Evolutionary conservation across 2,113 vertebrate species (phyloP).

Genomic region (Cryptoleucopteryx plumbea): DNA sequence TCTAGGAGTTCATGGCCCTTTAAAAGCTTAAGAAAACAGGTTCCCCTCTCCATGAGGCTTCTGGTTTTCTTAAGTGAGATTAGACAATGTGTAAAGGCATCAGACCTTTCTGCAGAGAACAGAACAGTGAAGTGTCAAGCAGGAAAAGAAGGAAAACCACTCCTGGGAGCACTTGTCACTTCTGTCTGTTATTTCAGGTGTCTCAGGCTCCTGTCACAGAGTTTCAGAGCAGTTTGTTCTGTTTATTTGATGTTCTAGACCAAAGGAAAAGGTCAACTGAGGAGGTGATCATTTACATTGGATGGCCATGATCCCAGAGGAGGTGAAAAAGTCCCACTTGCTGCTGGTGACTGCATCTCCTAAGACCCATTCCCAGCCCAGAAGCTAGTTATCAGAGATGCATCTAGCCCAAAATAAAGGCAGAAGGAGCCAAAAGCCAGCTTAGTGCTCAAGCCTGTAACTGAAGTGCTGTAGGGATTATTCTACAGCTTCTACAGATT

Average conservation of each 20-base stretch:
- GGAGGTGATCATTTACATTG: background rate
- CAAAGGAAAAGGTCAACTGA: background rate
- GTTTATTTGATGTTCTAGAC: background rate
- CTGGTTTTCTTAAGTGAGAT: background rate
- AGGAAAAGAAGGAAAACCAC: background rate
- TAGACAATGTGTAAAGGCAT: background rate
- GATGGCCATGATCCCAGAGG: background rate
- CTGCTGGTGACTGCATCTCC: background rate
- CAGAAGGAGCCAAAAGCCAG: background rate
- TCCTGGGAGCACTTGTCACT: constrained; percentile 15
- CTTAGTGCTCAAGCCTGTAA: background rate
- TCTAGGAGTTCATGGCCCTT: background rate
- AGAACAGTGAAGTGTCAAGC: background rate
- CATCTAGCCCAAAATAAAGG: background rate
- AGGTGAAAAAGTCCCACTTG: background rate
- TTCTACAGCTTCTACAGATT: background rate
- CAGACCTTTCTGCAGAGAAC: background rate
- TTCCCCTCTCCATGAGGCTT: background rate
- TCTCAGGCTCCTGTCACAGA: background rate
- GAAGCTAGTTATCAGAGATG: background rate
- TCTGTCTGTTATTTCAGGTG: background rate
- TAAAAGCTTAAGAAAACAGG: background rate
- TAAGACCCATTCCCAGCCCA: background rate
- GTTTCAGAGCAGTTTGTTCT: background rate
- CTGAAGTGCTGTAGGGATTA: background rate